Conservation (phyloP, 2,888 invertebrate species). For the Hypercompe scribonia region DNA sequence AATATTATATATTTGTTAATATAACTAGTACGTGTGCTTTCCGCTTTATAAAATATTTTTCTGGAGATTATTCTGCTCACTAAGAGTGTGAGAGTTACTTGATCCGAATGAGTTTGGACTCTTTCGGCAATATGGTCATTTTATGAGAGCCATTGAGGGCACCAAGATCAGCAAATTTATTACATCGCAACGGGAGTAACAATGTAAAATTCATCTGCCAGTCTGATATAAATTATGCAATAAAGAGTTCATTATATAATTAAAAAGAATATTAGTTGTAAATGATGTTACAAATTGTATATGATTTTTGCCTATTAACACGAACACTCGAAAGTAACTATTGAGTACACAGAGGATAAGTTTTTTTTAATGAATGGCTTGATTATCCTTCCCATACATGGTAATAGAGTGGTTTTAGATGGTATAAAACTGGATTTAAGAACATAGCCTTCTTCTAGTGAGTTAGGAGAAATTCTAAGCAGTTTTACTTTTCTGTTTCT, state of each 20-base stretch:
- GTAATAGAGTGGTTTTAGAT: not conserved
- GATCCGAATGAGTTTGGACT: not conserved
- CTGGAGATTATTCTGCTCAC: no score
- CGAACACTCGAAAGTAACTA: not conserved
- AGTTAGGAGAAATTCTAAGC: not conserved
- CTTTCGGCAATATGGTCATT: not conserved
- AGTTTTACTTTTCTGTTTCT: no score
- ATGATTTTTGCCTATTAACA: slow-evolving; percentile 12
- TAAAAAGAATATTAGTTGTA: not conserved
- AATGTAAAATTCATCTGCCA: not conserved
- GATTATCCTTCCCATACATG: not conserved
- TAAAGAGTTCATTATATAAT: not conserved
- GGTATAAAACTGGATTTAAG: not conserved
- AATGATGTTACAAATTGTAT: not conserved
- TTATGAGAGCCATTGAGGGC: not conserved
- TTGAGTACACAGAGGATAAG: not conserved
- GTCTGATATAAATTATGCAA: not conserved
- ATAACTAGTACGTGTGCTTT: no score
- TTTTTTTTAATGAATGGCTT: slow-evolving; percentile 11
- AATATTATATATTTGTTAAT: no score
- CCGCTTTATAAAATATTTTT: no score
- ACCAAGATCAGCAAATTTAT: not conserved
- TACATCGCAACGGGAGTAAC: not conserved
- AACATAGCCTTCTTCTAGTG: not conserved
- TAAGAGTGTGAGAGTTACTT: no score